phyloP scores from a whole-genome alignment of 2,888 invertebrate genomes.

The Pristionchus arcanus region DNA sequence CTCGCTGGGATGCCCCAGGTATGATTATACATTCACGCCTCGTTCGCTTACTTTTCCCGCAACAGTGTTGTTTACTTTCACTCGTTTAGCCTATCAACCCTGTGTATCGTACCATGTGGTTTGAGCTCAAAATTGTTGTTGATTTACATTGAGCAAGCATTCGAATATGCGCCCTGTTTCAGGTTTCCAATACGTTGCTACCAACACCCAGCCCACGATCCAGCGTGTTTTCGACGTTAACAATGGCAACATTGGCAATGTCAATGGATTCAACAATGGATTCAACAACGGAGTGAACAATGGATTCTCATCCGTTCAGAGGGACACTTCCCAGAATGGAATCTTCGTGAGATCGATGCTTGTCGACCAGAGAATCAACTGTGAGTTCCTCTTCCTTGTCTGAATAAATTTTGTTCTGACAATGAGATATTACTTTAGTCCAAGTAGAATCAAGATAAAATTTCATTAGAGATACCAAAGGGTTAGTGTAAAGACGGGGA shows the following conservation, averaged over 20 bases:
- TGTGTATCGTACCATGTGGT: no score
- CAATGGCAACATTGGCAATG: neutral
- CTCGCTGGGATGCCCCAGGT: slow-evolving; percentile 56
- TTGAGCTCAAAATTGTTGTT: neutral
- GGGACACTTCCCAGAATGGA: neutral
- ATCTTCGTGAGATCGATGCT: slow-evolving; percentile 64
- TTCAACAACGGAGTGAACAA: neutral
- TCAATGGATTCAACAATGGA: slow-evolving; percentile 3
- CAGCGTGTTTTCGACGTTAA: slow-evolving; percentile 23
- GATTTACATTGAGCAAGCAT: neutral
- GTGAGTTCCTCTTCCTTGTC: slow-evolving; percentile 57
- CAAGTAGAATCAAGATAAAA: no score
- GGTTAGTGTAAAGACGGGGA: no score
- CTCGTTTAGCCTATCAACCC: no score
- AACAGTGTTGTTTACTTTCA: neutral
- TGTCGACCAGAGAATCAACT: slow-evolving; percentile 65
- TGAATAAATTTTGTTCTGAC: no score
- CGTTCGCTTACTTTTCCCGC: neutral
- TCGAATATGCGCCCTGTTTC: neutral
- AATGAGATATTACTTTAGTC: no score
- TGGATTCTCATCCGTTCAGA: slow-evolving; percentile 12
- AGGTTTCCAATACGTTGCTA: slow-evolving; percentile 55
- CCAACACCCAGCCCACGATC: slow-evolving; percentile 55
- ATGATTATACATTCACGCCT: neutral
- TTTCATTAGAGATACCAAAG: no score